Evolutionary conservation across 2,113 vertebrate genomes (phyloP), one percentile per base, ranked within the genome.

Genomic region (Penelope pileata): DNA sequence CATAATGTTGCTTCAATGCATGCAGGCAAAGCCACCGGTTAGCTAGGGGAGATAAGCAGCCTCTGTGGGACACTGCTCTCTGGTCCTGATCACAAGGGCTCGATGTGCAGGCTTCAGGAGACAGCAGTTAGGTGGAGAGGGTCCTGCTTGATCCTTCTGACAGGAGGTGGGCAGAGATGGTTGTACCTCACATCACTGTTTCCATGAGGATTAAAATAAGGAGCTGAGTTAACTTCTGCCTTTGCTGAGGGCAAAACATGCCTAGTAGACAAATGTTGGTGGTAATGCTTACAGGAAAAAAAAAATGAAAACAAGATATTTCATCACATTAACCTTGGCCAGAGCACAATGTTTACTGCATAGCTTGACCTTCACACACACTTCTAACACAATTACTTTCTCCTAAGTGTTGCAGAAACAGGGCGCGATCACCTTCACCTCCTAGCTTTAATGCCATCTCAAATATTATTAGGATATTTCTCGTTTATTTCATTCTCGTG

Each of bases 391-490:
- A 51, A 42, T 22, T 93, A 47, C 51, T 74, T 92, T 87, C 64
- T 69, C 78, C 48, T 66, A 93, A 94, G 42, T 67, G 45, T 74
- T 90, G 80, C 73, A 96, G 86, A 93, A 93, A 18, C 24, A 80
- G 51, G 80, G 36, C 62, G 90, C 54, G 3, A 16, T 62, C 84
- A 86, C 72, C 85, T 68, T 96, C 84, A 94, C 50, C 83, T 82
- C 54, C 43, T 70, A 50, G 36, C 40, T 93, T 94, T 86, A 93
- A 88, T 86, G 90, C 43, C 58, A 70, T n/a, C 60, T 89, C 86
- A 86, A 75, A 78, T 78, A 93, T 13, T 77, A 56, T 26, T 85
- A 50, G 38, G 21, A 9, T 77, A 51, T 80, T 80, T 63, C 69
- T 60, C 51, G 16, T 63, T 85, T 89, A 56, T 68, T 54, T 89